These are phyloP conservation scores for Drosophila fulvimacula DNA, from an alignment of 2,888 invertebrate genomes.

Conservation along the genomic window DNA sequence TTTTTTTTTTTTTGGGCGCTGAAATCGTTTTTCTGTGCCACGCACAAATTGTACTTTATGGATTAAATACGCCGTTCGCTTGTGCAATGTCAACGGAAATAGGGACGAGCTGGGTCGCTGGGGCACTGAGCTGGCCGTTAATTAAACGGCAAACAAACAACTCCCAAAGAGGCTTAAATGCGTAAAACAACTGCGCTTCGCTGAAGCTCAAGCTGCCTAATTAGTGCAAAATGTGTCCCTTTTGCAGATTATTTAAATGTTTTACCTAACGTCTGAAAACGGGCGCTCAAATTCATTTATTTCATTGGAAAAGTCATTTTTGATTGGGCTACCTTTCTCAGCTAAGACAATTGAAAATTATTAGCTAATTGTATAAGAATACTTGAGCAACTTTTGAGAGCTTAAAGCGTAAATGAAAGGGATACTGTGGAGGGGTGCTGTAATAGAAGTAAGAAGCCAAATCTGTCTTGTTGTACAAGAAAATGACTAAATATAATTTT, in stretches of 20 bases:
- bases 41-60: conserved; percentile 73
- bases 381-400: neutral
- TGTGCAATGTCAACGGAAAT: conserved; percentile 46
- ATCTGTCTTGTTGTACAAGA: no score
- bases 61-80: conserved; percentile 61
- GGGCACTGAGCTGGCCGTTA: conserved; percentile 51
- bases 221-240: conserved; percentile 33
- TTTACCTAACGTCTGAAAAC: neutral
- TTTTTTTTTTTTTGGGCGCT: neutral
- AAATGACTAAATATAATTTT: no score
- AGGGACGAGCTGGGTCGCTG: neutral
- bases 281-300: conserved; percentile 9
- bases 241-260: conserved; percentile 35
- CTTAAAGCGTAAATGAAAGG: neutral
- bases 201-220: conserved; percentile 35
- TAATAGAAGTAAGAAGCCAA: no score
- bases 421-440: neutral
- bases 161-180: conserved; percentile 26
- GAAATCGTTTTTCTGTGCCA: conserved; percentile 21
- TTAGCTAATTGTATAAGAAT: neutral
- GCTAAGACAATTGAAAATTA: neutral
- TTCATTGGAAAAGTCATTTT: conserved; percentile 14
- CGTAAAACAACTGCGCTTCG: conserved; percentile 32
- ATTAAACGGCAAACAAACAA: conserved; percentile 55
- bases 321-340: neutral